These are phyloP conservation scores for Scartelaos histophorus DNA, from an alignment of 2,113 vertebrate genomes.

Conservation along the genomic window DNA sequence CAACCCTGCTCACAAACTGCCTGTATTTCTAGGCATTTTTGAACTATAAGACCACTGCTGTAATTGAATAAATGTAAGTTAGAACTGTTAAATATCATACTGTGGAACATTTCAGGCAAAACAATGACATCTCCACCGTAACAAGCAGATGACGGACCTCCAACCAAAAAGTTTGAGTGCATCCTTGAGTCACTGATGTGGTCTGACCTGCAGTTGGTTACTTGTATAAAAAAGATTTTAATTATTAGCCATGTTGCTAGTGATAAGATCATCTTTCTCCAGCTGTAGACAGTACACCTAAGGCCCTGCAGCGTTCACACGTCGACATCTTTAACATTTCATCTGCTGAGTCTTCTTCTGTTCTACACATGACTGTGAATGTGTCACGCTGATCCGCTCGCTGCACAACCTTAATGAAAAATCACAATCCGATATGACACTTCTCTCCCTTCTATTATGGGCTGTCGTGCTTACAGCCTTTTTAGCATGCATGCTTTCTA, in stretches of 20 bases:
- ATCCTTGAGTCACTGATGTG: not conserved
- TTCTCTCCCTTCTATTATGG: slow-evolving; percentile 2
- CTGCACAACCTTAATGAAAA: slow-evolving; percentile 31
- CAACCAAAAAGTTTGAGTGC: too few relatives aligned
- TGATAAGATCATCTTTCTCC: slow-evolving; percentile 46
- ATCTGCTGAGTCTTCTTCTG: slow-evolving; percentile 43
- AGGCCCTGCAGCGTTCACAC: slow-evolving; percentile 49
- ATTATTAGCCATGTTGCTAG: slow-evolving; percentile 47
- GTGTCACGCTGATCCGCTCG: slow-evolving; percentile 21
- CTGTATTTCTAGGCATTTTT: too few relatives aligned
- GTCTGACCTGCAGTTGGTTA: not conserved
- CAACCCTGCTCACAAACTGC: too few relatives aligned
- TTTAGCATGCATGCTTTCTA: not conserved
- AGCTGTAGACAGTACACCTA: slow-evolving; percentile 50
- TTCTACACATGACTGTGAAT: slow-evolving; percentile 32
- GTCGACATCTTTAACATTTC: slow-evolving; percentile 60
- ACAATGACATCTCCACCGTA: too few relatives aligned
- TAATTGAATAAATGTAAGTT: too few relatives aligned
- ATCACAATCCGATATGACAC: slow-evolving; percentile 7
- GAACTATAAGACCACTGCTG: too few relatives aligned
- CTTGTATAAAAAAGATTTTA: slow-evolving; percentile 47
- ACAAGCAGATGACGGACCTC: too few relatives aligned
- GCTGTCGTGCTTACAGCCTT: not conserved
- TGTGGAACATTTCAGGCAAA: too few relatives aligned
- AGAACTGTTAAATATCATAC: too few relatives aligned